These are phyloP conservation scores for Aleiodes sp. DNA, from an alignment of 1,140 invertebrate species.

Conservation along the genomic window DNA sequence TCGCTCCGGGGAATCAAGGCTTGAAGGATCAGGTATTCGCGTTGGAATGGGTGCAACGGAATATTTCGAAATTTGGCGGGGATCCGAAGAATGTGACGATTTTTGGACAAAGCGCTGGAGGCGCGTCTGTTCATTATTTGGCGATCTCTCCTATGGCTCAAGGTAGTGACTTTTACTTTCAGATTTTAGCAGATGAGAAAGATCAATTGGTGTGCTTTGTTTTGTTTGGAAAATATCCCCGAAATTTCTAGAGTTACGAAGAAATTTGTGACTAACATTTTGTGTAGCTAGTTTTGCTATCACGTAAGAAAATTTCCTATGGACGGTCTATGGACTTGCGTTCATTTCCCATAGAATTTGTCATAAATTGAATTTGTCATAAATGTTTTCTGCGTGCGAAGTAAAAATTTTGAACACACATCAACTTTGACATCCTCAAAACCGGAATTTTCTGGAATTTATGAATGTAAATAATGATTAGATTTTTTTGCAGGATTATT, in stretches of 20 bases:
- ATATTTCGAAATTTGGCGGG: constrained; percentile 73
- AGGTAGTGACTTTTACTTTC: background rate
- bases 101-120: constrained; percentile 72
- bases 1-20: constrained; percentile 65
- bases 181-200: background rate
- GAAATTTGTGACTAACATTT: no score
- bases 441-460: background rate
- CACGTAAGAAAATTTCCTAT: no score
- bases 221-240: no score
- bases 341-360: no score
- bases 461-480: background rate
- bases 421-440: background rate
- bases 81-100: constrained; percentile 72
- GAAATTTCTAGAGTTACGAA: no score
- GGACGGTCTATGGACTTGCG: no score
- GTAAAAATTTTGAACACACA: background rate
- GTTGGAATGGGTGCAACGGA: constrained; percentile 70
- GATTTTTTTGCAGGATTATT: constrained; percentile 64
- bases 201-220: background rate
- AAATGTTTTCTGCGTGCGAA: no score
- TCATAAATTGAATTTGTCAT: no score
- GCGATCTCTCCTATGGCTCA: constrained; percentile 41
- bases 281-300: no score
- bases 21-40: constrained; percentile 70
- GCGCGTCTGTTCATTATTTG: constrained; percentile 56